These are phyloP conservation scores for Herpetotheres cachinnans DNA, from an alignment of 2,113 vertebrate species.

Conservation along the genomic window DNA sequence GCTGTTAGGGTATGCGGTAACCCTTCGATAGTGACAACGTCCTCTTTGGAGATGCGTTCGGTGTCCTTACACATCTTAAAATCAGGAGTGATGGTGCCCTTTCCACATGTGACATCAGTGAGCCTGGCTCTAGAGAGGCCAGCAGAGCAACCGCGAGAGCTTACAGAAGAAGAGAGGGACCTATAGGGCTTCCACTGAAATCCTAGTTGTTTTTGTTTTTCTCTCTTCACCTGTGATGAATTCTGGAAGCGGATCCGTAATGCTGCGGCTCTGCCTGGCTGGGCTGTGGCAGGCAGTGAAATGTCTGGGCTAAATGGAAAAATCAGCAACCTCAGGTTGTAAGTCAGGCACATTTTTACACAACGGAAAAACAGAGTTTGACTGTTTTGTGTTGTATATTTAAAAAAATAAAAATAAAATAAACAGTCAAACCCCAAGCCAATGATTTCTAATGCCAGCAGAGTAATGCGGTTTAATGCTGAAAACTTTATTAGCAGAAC, in stretches of 20 bases:
- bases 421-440: constrained; percentile 63
- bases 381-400: constrained; percentile 33
- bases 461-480: constrained; percentile 44
- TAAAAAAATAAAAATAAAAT: constrained; percentile 32
- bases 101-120: accelerated
- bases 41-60: not conserved
- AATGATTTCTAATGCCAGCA: constrained; percentile 15
- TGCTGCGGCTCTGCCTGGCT: not conserved
- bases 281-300: not conserved
- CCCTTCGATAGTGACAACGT: not conserved
- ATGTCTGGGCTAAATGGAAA: constrained; percentile 56
- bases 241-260: constrained; percentile 28
- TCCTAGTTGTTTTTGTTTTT: not conserved
- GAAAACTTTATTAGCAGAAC: constrained; percentile 66
- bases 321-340: constrained; percentile 50
- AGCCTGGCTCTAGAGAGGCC: not conserved
- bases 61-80: not conserved
- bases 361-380: constrained; percentile 37
- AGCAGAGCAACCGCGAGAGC: accelerated
- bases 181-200: not conserved
- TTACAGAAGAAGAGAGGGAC: not conserved
- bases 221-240: constrained; percentile 16
- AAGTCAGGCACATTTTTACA: constrained; percentile 15
- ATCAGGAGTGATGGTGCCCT: not conserved
- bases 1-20: not conserved